Base-by-base conservation (phyloP, 2,113 vertebrate genomes). In the Epinephelus cyanopodus region DNA sequence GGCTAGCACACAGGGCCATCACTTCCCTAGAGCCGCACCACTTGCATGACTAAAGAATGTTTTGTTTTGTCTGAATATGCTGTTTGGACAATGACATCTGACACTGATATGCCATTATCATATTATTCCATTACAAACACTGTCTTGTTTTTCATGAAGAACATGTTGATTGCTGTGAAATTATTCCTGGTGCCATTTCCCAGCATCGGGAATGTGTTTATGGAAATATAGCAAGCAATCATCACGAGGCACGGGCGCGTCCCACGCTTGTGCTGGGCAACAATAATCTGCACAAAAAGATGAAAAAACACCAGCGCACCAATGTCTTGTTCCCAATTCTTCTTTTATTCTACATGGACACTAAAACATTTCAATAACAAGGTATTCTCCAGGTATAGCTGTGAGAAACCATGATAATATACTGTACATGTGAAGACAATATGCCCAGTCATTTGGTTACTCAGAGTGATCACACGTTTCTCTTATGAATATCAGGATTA, bases 121-220 rank as follows among this genome's bases (percentile, higher is more conserved):
- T 13, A 47, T 21, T 23, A 17, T 23, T 23, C n/a, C 14, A 37
- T 75, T 64, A 54, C 61, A 53, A 42, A 33, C 17, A 39, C 18
- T 25, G 42, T 25, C 47, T 39, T 39, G 33, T 21, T 25, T 65
- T 7, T n/a, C 4, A 54, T 39, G 67, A 76, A 64, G 54, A 45
- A 65, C n/a, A 42, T 39, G 33, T 25, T 52, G 45, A 74, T 19
- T 53, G 27, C 52, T 64, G 61, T 65, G 11, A 65, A 42, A 75
- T 27, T n/a, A 33, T 37, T 27, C n/a, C 21, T 39, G 29, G 18
- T 74, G 18, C 19, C 18, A 50, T 62, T 7, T 33, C 25, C 42
- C 48, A 21, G 47, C 18, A 39, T 56, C 15, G 21, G 3, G 6
- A 27, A 54, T 39, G 15, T 39, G 13, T 27, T 56, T 47, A 66